A percentile compares a stretch with the other conserved stretches of the same genome.
These are phyloP conservation scores for Rhinophrynus dorsalis DNA, from an alignment of 2,797 vertebrate genomes.

Conservation along the genomic window DNA sequence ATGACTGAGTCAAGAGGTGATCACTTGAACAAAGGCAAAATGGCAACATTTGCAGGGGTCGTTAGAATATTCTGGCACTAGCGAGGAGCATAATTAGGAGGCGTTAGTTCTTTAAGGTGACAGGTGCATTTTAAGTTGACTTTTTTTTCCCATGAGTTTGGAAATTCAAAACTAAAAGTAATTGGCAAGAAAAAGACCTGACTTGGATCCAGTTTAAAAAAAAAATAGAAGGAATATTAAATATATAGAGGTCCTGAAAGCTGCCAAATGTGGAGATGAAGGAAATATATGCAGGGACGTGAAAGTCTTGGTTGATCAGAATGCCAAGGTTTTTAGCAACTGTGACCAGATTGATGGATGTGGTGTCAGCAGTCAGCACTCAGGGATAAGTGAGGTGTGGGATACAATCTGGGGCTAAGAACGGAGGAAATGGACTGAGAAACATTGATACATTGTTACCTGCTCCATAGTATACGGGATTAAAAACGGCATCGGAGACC, in stretches of 20 bases:
- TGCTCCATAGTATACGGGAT: background rate
- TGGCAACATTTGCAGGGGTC: too few relatives aligned
- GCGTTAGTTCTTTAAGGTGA: too few relatives aligned
- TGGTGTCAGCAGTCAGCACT: constrained; percentile 1
- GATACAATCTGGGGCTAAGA: constrained; percentile 31
- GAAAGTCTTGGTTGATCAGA: constrained; percentile 3
- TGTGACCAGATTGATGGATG: constrained; percentile 34
- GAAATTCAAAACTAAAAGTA: background rate
- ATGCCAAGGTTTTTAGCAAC: constrained; percentile 21
- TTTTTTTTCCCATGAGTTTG: too few relatives aligned
- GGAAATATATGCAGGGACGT: background rate
- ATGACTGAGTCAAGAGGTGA: too few relatives aligned
- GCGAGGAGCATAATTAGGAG: too few relatives aligned
- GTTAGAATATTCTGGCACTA: too few relatives aligned
- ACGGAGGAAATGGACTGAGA: constrained; percentile 32
- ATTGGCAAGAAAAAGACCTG: background rate
- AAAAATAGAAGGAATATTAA: constrained; percentile 5
- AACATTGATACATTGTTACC: constrained; percentile 39
- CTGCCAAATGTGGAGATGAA: constrained; percentile 14
- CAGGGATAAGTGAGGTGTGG: constrained; percentile 27
- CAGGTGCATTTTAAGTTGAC: too few relatives aligned
- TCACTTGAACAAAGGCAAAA: too few relatives aligned
- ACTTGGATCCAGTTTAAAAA: constrained; percentile 1
- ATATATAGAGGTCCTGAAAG: background rate
- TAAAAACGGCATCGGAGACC: background rate